Percentiles rank a stretch among this genome's conserved stretches.
phyloP scores from a whole-genome alignment of 2,797 vertebrate genomes.

The Psittacula echo region DNA sequence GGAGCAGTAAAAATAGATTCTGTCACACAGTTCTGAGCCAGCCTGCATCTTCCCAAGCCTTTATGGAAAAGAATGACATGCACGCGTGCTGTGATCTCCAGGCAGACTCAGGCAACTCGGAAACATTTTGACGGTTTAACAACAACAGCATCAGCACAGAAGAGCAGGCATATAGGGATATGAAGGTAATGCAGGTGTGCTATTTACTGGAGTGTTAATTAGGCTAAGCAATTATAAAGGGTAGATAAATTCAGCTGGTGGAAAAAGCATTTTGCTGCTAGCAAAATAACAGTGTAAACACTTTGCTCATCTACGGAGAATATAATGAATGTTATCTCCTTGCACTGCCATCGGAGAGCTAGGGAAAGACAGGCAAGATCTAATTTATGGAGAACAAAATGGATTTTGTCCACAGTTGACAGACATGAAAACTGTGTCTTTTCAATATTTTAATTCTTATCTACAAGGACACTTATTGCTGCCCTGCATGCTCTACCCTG shows the following conservation, averaged over 20 bases:
- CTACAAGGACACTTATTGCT: background rate
- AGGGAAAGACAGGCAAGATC: background rate
- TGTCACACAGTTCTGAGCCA: slow-evolving; percentile 20
- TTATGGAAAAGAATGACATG: background rate
- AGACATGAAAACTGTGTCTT: background rate
- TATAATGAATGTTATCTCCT: background rate
- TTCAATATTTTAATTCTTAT: background rate
- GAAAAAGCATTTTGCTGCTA: background rate
- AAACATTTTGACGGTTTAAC: background rate
- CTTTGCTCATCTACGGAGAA: background rate
- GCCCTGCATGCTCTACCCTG: background rate
- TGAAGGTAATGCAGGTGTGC: background rate
- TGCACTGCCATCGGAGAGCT: background rate
- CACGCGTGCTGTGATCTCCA: background rate
- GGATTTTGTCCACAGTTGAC: background rate
- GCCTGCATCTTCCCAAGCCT: slow-evolving; percentile 8
- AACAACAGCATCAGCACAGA: background rate
- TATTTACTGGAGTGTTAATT: slow-evolving; percentile 23
- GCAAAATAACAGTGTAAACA: background rate
- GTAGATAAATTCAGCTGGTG: background rate
- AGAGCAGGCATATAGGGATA: background rate
- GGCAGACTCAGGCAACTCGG: background rate
- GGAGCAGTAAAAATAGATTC: slow-evolving; percentile 39
- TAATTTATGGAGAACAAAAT: background rate
- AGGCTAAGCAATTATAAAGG: slow-evolving; percentile 2